A percentile compares a stretch with the other conserved stretches of the same genome.
phyloP scores from a whole-genome alignment of 2,113 vertebrate species.

The Perccottus glenii region DNA sequence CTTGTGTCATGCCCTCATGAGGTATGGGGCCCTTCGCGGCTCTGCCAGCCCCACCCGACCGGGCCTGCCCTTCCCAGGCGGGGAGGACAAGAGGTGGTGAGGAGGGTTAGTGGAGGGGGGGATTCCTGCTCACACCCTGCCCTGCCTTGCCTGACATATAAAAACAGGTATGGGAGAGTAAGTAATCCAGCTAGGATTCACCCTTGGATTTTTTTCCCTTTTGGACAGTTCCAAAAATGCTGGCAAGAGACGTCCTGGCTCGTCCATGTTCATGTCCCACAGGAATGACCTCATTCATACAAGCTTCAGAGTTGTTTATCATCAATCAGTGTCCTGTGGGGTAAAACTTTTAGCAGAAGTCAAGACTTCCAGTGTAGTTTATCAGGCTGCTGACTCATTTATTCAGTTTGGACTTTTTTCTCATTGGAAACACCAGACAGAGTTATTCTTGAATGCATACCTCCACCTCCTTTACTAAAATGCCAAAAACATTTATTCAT shows the following conservation, averaged over 20 bases:
- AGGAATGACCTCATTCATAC: conserved; percentile 65
- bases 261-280: conserved; percentile 54
- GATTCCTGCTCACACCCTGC: conserved; percentile 59
- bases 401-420: conserved; percentile 42
- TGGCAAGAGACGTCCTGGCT: conserved; percentile 67
- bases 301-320: conserved; percentile 53
- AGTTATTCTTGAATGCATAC: conserved; percentile 35
- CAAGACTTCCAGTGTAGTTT: conserved; percentile 37
- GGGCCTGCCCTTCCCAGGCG: conserved; percentile 48
- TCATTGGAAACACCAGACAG: conserved; percentile 54
- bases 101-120: conserved; percentile 45
- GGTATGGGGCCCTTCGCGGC: conserved; percentile 65
- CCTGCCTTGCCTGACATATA: conserved; percentile 37
- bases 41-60: conserved; percentile 62
- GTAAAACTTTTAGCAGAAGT: conserved; percentile 39
- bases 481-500: conserved; percentile 70
- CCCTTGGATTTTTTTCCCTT: conserved; percentile 6
- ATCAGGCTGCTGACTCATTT: conserved; percentile 50
- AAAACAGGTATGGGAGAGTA: conserved; percentile 18
- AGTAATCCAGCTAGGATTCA: conserved; percentile 20
- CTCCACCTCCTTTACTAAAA: conserved; percentile 62
- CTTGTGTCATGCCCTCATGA: conserved; percentile 76
- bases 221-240: conserved; percentile 57
- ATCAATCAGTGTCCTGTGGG: conserved; percentile 61
- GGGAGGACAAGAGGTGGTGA: conserved; percentile 9